A percentile compares a stretch with the other conserved stretches of the same genome.
Conservation (phyloP, 2,797 vertebrate species). For the Menidia menidia region DNA sequence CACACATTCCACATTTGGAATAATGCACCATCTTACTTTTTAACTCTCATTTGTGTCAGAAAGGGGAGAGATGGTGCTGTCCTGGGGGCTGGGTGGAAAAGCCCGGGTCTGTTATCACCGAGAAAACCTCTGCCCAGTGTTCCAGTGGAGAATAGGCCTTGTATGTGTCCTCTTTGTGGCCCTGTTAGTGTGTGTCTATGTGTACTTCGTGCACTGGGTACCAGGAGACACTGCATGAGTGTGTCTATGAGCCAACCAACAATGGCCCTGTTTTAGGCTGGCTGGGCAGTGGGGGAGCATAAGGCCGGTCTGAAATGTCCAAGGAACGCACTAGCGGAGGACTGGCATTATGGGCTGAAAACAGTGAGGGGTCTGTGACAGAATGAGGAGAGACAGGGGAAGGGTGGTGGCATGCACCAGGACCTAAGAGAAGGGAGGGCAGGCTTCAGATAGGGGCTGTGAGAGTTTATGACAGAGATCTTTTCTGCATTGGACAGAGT, state of each 20-base stretch:
- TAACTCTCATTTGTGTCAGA: slow-evolving; percentile 23
- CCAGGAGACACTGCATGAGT: slow-evolving; percentile 71
- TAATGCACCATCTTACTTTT: slow-evolving; percentile 57
- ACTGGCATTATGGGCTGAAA: slow-evolving; percentile 79
- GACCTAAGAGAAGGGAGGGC: slow-evolving; percentile 66
- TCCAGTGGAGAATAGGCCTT: slow-evolving; percentile 76
- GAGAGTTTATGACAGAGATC: slow-evolving; percentile 79
- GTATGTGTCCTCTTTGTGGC: slow-evolving; percentile 47
- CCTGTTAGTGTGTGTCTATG: slow-evolving; percentile 37
- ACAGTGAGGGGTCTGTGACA: slow-evolving; percentile 80
- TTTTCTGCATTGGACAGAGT: slow-evolving; percentile 82
- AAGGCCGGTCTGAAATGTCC: slow-evolving; percentile 78
- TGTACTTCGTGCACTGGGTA: slow-evolving; percentile 72
- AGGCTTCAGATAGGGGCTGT: slow-evolving; percentile 62
- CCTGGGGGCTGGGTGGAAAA: slow-evolving; percentile 31
- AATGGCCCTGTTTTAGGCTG: slow-evolving; percentile 80
- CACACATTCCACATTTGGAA: slow-evolving; percentile 75
- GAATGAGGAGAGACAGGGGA: slow-evolving; percentile 69
- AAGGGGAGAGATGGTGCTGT: slow-evolving; percentile 28
- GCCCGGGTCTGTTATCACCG: slow-evolving; percentile 72
- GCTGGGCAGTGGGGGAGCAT: slow-evolving; percentile 76
- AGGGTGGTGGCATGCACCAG: slow-evolving; percentile 79
- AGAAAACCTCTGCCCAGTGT: slow-evolving; percentile 78
- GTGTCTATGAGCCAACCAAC: slow-evolving; percentile 69
- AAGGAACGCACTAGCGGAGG: slow-evolving; percentile 83